A percentile compares a stretch with the other conserved stretches of the same genome.
phyloP scores from a whole-genome alignment of 2,888 invertebrate genomes.

The Bibio marci region DNA sequence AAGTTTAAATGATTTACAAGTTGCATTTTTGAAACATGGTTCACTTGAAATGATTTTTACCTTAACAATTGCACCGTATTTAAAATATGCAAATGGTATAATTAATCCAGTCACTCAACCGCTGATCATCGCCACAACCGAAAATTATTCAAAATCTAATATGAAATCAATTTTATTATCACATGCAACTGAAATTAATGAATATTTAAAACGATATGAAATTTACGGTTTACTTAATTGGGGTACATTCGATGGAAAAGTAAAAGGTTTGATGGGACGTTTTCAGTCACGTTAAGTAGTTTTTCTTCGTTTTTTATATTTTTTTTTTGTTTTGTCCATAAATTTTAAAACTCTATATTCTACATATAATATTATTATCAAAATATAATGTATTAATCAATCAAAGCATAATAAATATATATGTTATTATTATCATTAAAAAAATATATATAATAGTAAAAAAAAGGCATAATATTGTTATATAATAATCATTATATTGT shows the following conservation, averaged over 20 bases:
- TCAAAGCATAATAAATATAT: no score
- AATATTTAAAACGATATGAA: slow-evolving; percentile 6
- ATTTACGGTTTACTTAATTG: slow-evolving; percentile 7
- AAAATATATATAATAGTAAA: no score
- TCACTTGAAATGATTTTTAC: slow-evolving; percentile 7
- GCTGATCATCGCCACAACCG: slow-evolving; percentile 1
- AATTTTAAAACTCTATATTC: no score
- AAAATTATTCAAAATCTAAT: slow-evolving; percentile 3
- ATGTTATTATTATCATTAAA: no score
- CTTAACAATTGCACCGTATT: slow-evolving; percentile 8
- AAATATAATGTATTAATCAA: no score
- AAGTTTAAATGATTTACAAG: slow-evolving; percentile 7
- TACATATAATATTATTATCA: no score
- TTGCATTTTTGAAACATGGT: slow-evolving; percentile 8
- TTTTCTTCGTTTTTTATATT: no score
- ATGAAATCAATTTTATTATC: background rate
- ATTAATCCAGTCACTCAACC: slow-evolving; percentile 7
- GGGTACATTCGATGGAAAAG: slow-evolving; percentile 4
- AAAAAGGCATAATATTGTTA: no score
- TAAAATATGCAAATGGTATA: slow-evolving; percentile 4
- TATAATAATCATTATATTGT: no score
- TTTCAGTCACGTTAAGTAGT: no score
- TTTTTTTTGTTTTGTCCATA: no score
- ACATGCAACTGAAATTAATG: background rate
- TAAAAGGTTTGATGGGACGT: slow-evolving; percentile 3